A percentile compares a stretch with the other conserved stretches of the same genome.
These are phyloP conservation scores for Neolamprologus cancellatus DNA, from an alignment of 2,113 vertebrate species.

Conservation along the genomic window DNA sequence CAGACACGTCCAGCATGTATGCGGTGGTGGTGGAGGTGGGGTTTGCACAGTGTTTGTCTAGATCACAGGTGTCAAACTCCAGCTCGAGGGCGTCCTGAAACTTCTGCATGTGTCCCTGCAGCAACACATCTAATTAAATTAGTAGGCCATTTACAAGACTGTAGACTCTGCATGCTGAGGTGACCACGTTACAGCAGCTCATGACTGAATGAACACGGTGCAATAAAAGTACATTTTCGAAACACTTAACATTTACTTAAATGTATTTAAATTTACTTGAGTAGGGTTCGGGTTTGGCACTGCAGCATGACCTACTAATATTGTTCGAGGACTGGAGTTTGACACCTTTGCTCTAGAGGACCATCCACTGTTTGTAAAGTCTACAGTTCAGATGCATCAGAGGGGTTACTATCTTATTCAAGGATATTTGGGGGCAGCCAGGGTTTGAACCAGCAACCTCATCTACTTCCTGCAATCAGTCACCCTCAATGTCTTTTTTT, in stretches of 20 bases:
- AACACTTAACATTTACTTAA: background rate
- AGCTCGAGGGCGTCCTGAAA: background rate
- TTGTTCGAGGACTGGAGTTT: background rate
- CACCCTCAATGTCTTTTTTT: background rate
- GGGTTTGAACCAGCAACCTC: background rate
- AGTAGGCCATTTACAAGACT: background rate
- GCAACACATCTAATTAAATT: background rate
- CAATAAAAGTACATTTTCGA: background rate
- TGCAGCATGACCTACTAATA: background rate
- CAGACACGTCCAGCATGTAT: background rate
- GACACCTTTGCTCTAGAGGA: background rate
- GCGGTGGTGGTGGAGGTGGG: background rate
- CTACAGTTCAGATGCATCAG: background rate
- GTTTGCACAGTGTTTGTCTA: background rate
- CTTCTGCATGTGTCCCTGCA: background rate
- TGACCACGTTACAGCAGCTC: background rate
- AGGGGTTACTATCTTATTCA: background rate
- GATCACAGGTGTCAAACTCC: background rate
- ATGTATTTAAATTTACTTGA: background rate
- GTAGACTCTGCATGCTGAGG: background rate
- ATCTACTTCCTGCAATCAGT: background rate
- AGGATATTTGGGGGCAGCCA: background rate
- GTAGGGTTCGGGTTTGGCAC: background rate
- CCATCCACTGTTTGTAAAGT: background rate
- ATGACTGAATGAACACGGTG: background rate